These are phyloP conservation scores for Danaus chrysippus DNA, from an alignment of 2,888 invertebrate species.

Conservation along the genomic window DNA sequence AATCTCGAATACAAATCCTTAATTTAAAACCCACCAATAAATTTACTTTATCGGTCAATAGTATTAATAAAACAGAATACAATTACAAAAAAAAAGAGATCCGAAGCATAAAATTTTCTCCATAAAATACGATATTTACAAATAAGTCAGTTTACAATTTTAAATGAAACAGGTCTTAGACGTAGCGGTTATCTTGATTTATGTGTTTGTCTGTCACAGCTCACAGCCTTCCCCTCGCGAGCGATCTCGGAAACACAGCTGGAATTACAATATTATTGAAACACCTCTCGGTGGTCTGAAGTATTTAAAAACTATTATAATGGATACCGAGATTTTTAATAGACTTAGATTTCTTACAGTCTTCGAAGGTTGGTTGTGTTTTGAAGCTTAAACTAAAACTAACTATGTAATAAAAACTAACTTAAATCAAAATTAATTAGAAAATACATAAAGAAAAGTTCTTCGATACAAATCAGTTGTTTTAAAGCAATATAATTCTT, in stretches of 20 bases:
- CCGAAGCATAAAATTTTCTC: not conserved
- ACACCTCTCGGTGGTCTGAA: conserved; percentile 2
- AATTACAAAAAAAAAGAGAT: not conserved
- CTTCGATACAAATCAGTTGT: too few species aligned
- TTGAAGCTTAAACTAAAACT: too few species aligned
- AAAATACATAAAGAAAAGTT: too few species aligned
- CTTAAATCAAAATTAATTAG: too few species aligned
- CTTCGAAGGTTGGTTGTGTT: too few species aligned
- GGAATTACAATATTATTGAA: conserved; percentile 16
- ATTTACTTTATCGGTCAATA: not conserved
- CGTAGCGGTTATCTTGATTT: conserved; percentile 24
- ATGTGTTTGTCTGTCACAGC: conserved; percentile 15
- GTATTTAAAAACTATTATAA: conserved; percentile 4
- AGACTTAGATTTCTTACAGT: not conserved
- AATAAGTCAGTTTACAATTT: conserved; percentile 5
- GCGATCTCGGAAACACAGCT: conserved; percentile 15
- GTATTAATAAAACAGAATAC: not conserved
- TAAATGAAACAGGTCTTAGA: conserved; percentile 16
- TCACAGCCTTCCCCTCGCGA: conserved; percentile 15
- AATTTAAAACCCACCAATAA: not conserved
- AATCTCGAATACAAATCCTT: too few species aligned
- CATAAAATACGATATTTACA: conserved; percentile 4
- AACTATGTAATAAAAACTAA: too few species aligned
- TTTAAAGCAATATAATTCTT: too few species aligned
- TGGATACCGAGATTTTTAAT: not conserved